Percentiles rank a stretch among this genome's conserved stretches.
Evolutionary conservation across 2,113 vertebrate genomes (phyloP).

Genomic region (Brienomyrus longianalis): DNA sequence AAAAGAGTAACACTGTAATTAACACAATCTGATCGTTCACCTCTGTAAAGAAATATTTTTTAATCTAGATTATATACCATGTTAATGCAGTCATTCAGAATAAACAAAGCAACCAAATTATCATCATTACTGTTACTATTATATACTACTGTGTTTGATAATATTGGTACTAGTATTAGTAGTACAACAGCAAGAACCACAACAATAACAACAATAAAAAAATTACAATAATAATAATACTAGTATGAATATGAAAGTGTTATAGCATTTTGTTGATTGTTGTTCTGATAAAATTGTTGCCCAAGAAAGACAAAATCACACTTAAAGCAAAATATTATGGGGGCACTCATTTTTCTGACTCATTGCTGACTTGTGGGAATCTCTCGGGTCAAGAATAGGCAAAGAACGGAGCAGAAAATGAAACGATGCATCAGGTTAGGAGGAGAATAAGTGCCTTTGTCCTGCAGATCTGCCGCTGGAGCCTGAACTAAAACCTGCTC

Average conservation of each 20-base stretch:
- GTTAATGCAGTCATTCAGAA: background rate
- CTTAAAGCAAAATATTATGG: background rate
- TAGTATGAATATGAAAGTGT: background rate
- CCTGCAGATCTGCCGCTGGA: constrained; percentile 33
- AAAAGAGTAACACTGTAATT: background rate
- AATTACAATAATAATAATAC: background rate
- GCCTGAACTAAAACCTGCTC: constrained; percentile 18
- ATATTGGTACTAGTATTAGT: background rate
- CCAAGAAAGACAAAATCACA: background rate
- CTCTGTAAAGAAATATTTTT: background rate
- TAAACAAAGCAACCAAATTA: background rate
- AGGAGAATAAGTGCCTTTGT: constrained; percentile 30
- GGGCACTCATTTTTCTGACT: background rate
- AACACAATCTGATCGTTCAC: background rate
- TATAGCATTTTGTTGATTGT: background rate
- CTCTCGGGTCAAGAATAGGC: constrained; percentile 1
- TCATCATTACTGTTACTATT: background rate
- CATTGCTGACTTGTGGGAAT: background rate
- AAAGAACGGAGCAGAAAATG: constrained; percentile 7
- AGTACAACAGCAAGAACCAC: background rate
- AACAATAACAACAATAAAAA: background rate
- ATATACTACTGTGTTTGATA: background rate
- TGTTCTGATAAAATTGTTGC: background rate
- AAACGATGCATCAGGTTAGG: constrained; percentile 21
- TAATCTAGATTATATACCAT: background rate